Percentiles rank a stretch among this genome's conserved stretches.
These are phyloP conservation scores for Halcyon leucocephala DNA, from an alignment of 2,797 vertebrate genomes.

Conservation along the genomic window DNA sequence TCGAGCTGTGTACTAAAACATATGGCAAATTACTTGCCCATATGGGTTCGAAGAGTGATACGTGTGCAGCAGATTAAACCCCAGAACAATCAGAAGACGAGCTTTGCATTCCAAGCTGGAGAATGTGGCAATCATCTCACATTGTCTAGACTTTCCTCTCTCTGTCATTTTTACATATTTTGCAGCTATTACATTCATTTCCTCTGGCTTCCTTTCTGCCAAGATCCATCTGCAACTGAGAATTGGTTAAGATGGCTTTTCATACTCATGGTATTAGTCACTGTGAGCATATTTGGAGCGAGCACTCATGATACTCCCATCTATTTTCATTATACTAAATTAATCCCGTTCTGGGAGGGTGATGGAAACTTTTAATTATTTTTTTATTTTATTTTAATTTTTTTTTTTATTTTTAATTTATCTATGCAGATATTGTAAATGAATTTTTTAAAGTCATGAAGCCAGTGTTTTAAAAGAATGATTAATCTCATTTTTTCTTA, in stretches of 20 bases:
- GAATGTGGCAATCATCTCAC: slow-evolving; percentile 48
- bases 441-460: neutral
- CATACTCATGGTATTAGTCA: slow-evolving; percentile 44
- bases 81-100: slow-evolving; percentile 4
- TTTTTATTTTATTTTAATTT: too few species aligned
- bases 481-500: slow-evolving; percentile 6
- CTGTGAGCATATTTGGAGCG: neutral
- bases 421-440: slow-evolving; percentile 6
- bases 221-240: slow-evolving; percentile 52
- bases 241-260: neutral
- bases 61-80: neutral
- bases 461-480: neutral
- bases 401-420: neutral
- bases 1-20: slow-evolving; percentile 6
- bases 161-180: slow-evolving; percentile 50
- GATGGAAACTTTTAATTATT: neutral
- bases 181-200: slow-evolving; percentile 44
- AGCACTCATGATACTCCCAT: slow-evolving; percentile 26
- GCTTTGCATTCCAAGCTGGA: slow-evolving; percentile 23
- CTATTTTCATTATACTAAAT: slow-evolving; percentile 22
- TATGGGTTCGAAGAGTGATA: neutral
- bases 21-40: slow-evolving; percentile 37
- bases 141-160: slow-evolving; percentile 60
- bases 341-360: neutral
- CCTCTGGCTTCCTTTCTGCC: slow-evolving; percentile 47